Evolutionary conservation across 2,113 vertebrate genomes (phyloP), one percentile per base, ranked within the genome.

Genomic region (Tylochromis polylepis): DNA sequence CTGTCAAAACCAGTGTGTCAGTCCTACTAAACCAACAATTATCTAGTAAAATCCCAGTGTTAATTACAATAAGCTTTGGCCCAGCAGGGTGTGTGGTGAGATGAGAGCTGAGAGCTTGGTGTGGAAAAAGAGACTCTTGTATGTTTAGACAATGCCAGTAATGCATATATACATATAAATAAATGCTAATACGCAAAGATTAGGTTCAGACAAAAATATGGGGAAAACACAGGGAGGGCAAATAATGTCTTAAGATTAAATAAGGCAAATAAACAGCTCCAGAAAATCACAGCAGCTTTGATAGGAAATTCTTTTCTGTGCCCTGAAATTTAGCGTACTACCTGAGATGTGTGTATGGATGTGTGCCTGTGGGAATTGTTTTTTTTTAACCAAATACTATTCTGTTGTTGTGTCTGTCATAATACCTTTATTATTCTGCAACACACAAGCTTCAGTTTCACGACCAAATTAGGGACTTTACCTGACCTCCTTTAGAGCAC

Each of bases 11-110:
- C 11, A 36, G 83, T 58, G 79, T 81, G 75, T 20, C 82, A 81
- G 77, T 87, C 43, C 81, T 88, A 55, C 81, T 91, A 85, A 90
- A 93, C 84, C 85, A 93, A 87, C 81, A 87, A 67, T 60, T 58
- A 87, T 86, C 85, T 90, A 88, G 91, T 94, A 93, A 94, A 90
- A 92, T 87, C 85, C 77, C 38, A 49, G 80, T 84, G 89, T 93
- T 91, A 91, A 94, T 94, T 90, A 93, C 85, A 85, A 88, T 83
- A 85, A 84, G 85, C 85, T 94, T 87, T 65, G 34, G 70, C 80
- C 70, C 91, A 86, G 90, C 75, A 29, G 93, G 92, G 84, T 81
- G 82, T 92, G 83, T 88, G 84, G 88, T 88, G 57, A 84, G 90
- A 85, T 88, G 82, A 80, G 87, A 85, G 78, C 24, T 38, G 60